phyloP scores from a whole-genome alignment of 2,797 vertebrate species.

The Tokudaia muenninki region DNA sequence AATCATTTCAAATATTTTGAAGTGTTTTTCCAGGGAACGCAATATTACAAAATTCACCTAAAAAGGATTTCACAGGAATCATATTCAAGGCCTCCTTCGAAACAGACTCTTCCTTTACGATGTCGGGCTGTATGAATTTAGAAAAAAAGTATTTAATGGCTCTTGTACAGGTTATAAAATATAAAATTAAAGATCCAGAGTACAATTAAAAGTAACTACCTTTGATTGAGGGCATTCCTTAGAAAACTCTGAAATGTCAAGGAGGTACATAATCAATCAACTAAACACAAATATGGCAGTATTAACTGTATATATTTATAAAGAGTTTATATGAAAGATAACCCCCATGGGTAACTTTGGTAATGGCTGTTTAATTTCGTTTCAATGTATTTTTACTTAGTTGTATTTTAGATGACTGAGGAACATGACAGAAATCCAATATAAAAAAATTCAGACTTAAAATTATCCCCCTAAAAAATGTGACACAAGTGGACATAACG shows the following conservation, averaged over 20 bases:
- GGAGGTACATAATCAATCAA: not conserved
- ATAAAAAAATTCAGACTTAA: not conserved
- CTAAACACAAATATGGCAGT: not conserved
- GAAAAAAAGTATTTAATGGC: not conserved
- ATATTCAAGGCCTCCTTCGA: not conserved
- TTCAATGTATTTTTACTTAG: not conserved
- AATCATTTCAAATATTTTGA: not conserved
- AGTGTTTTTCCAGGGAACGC: not conserved
- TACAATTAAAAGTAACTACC: not conserved
- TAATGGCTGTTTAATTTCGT: not conserved
- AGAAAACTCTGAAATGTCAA: not conserved
- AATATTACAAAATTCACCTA: not conserved
- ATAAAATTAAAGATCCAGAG: not conserved
- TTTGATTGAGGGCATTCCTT: not conserved
- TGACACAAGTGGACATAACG: not conserved
- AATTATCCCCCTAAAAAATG: not conserved
- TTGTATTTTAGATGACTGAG: not conserved
- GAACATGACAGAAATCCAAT: not conserved
- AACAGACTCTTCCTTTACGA: not conserved
- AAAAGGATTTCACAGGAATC: not conserved
- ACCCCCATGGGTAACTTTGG: not conserved
- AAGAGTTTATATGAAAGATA: not conserved
- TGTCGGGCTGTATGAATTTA: not conserved
- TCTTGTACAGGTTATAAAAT: not conserved
- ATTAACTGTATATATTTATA: not conserved